A percentile compares a stretch with the other conserved stretches of the same genome.
phyloP scores from a whole-genome alignment of 2,888 invertebrate species.

The Orchestes rusci region DNA sequence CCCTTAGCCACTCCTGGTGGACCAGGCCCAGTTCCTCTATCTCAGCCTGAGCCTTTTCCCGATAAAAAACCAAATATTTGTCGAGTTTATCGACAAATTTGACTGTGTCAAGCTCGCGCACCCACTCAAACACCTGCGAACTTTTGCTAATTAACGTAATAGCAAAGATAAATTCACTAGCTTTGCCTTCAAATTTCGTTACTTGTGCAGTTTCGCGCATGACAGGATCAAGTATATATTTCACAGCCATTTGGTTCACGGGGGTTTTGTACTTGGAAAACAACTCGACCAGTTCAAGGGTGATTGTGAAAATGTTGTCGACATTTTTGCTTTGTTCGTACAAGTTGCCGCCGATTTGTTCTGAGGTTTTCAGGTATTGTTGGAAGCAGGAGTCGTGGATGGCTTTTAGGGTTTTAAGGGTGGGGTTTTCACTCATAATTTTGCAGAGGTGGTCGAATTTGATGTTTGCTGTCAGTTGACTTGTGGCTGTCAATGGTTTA shows the following conservation, averaged over 20 bases:
- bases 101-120: slow-evolving; percentile 14
- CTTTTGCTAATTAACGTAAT: slow-evolving; percentile 20
- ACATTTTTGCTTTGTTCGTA: slow-evolving; percentile 19
- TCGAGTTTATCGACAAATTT: slow-evolving; percentile 16
- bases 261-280: slow-evolving; percentile 15
- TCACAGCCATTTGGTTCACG: slow-evolving; percentile 13
- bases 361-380: slow-evolving; percentile 16
- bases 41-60: slow-evolving; percentile 18
- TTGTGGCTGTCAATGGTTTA: too few relatives aligned
- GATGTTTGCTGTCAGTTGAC: too few relatives aligned
- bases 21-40: slow-evolving; percentile 16
- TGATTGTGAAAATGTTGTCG: slow-evolving; percentile 17
- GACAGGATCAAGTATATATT: slow-evolving; percentile 16
- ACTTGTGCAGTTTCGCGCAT: slow-evolving; percentile 15
- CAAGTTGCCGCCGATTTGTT: slow-evolving; percentile 19
- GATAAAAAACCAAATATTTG: slow-evolving; percentile 21
- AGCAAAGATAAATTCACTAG: slow-evolving; percentile 19
- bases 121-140: slow-evolving; percentile 20
- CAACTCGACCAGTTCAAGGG: slow-evolving; percentile 12
- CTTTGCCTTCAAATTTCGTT: slow-evolving; percentile 10
- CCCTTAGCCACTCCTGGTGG: slow-evolving; percentile 18
- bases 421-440: slow-evolving; percentile 22
- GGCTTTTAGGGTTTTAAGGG: slow-evolving; percentile 11
- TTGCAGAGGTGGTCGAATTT: too few relatives aligned
- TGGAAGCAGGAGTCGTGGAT: slow-evolving; percentile 16